A percentile compares a stretch with the other conserved stretches of the same genome.
These are phyloP conservation scores for Tolypeutes matacus DNA, from an alignment of 2,797 vertebrate species.

Conservation along the genomic window DNA sequence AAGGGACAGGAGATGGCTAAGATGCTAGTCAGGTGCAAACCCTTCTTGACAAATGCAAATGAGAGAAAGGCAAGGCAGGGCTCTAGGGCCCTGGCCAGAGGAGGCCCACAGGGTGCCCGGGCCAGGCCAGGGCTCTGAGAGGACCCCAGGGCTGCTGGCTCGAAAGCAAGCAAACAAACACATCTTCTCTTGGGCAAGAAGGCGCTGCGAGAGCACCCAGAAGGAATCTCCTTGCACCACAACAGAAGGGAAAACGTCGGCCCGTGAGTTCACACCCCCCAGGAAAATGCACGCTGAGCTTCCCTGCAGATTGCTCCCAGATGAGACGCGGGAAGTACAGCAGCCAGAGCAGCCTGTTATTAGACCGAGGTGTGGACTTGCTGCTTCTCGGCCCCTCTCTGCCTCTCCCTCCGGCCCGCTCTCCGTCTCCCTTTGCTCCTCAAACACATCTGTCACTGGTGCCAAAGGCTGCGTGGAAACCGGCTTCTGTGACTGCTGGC, in stretches of 20 bases:
- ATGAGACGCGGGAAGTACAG: constrained; percentile 20
- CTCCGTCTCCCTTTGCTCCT: fast-evolving
- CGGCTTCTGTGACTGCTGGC: too few species aligned
- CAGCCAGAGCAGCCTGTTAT: background rate
- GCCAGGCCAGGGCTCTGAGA: background rate
- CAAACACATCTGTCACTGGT: background rate
- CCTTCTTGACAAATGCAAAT: background rate
- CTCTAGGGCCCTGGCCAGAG: too few species aligned
- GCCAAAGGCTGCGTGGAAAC: background rate
- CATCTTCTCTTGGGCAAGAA: background rate
- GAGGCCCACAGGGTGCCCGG: too few species aligned
- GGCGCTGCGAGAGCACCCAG: background rate
- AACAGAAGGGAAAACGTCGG: background rate
- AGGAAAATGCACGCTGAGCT: constrained; percentile 59
- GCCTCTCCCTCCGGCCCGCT: fast-evolving
- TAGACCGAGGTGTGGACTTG: too few species aligned
- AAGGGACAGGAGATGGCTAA: background rate
- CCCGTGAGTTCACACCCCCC: constrained; percentile 50
- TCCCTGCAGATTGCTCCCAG: constrained; percentile 63
- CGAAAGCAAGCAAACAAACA: fast-evolving
- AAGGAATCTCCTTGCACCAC: background rate
- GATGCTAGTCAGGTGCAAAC: fast-evolving
- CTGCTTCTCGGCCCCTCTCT: too few species aligned
- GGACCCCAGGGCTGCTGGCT: background rate
- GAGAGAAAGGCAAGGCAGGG: background rate